These are phyloP conservation scores for Rhyacophila brunnea DNA, from an alignment of 1,140 invertebrate species.

Conservation along the genomic window DNA sequence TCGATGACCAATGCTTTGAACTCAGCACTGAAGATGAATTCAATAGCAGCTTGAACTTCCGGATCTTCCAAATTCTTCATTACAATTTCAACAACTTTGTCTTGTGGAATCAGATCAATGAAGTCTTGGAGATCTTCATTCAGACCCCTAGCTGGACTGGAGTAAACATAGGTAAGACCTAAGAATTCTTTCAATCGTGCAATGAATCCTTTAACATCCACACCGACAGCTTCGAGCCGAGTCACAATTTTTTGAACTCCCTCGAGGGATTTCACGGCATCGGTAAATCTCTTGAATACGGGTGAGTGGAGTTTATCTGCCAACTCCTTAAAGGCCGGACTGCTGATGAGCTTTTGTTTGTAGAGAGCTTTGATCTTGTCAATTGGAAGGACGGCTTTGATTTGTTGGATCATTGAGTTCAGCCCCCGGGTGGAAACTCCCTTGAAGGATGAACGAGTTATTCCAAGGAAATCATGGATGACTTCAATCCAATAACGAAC, in stretches of 20 bases:
- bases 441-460: neutral
- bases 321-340: constrained; percentile 9
- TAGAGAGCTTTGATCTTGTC: constrained; percentile 9
- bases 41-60: constrained; percentile 4
- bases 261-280: neutral
- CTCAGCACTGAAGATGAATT: constrained; percentile 3
- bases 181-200: neutral
- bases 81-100: neutral
- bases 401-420: constrained; percentile 4
- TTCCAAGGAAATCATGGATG: constrained; percentile 3
- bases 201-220: constrained; percentile 5
- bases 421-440: neutral
- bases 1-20: neutral
- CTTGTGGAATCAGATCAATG: neutral
- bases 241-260: neutral
- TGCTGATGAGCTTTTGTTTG: neutral
- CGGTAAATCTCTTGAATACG: constrained; percentile 4
- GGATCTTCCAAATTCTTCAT: neutral
- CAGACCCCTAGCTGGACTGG: neutral
- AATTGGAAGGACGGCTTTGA: constrained; percentile 1
- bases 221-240: constrained; percentile 1
- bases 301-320: constrained; percentile 3
- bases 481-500: constrained; percentile 1
- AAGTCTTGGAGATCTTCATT: constrained; percentile 5
- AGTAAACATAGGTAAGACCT: neutral